Percentiles rank a stretch among this genome's conserved stretches.
Conservation (phyloP, 2,888 invertebrate genomes). For the Loripinus fragilis region DNA sequence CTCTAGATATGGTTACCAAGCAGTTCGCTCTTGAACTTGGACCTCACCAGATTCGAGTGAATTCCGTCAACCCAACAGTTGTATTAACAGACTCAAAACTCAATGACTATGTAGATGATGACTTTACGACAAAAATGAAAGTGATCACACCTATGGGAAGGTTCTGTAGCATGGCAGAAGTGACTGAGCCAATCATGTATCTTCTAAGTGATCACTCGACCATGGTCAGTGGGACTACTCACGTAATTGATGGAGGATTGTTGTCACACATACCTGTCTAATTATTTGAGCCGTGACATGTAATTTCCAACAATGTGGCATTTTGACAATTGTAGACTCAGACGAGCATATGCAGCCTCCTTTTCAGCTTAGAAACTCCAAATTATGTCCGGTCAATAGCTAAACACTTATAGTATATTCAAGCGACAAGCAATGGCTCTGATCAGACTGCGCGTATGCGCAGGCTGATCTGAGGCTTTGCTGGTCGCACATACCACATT, state of each 20-base stretch:
- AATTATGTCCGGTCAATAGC: no score
- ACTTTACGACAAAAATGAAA: background rate
- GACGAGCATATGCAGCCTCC: no score
- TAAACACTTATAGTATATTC: no score
- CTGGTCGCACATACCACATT: no score
- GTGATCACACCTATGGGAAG: constrained; percentile 1
- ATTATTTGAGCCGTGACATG: no score
- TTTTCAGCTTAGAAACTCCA: no score
- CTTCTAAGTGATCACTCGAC: background rate
- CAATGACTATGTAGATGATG: background rate
- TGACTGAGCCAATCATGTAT: background rate
- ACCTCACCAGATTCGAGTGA: background rate
- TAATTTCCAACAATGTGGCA: no score
- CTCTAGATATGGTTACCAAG: constrained; percentile 1
- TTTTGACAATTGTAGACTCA: no score
- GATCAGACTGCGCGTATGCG: no score
- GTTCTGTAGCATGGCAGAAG: background rate
- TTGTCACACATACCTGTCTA: background rate
- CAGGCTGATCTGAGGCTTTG: no score
- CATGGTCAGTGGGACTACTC: background rate
- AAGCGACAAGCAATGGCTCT: no score
- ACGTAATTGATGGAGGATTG: background rate
- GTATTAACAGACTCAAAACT: background rate
- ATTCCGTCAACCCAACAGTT: background rate
- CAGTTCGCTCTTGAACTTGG: background rate